Evolutionary conservation across 2,888 invertebrate species (phyloP).

Genomic region (Anarsia innoxiella): DNA sequence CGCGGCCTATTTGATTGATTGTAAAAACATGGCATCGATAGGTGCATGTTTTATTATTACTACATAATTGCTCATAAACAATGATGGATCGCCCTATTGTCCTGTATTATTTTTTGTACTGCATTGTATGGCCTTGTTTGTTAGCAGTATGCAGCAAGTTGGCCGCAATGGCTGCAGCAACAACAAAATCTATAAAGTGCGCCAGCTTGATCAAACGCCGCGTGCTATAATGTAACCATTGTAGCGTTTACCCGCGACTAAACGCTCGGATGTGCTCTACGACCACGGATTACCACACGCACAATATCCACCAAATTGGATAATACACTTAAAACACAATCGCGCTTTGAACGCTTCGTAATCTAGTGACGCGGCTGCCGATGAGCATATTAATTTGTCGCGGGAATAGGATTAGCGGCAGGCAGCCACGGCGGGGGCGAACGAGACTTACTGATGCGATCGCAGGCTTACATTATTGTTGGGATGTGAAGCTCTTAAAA

Average conservation of each 20-base stretch:
- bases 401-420: slow-evolving; percentile 69
- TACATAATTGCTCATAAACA: no score
- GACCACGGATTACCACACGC: slow-evolving; percentile 69
- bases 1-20: no score
- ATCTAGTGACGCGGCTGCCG: slow-evolving; percentile 70
- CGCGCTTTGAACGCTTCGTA: slow-evolving; percentile 70
- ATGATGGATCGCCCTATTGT: no score
- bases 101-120: no score
- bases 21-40: no score
- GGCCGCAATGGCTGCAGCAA: slow-evolving; percentile 49
- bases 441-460: slow-evolving; percentile 35
- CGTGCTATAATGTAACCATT: slow-evolving; percentile 59
- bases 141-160: slow-evolving; percentile 59
- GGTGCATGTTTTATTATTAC: no score
- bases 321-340: slow-evolving; percentile 81
- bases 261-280: slow-evolving; percentile 52
- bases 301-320: slow-evolving; percentile 78
- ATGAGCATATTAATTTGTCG: slow-evolving; percentile 74
- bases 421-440: no score
- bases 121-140: slow-evolving; percentile 70
- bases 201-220: slow-evolving; percentile 58
- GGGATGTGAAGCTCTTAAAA: slow-evolving; percentile 40
- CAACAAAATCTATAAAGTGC: slow-evolving; percentile 71
- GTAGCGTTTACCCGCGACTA: slow-evolving; percentile 49
- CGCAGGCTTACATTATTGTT: slow-evolving; percentile 42